phyloP scores from a whole-genome alignment of 2,888 invertebrate species.

The Scaptomyza polygonia region DNA sequence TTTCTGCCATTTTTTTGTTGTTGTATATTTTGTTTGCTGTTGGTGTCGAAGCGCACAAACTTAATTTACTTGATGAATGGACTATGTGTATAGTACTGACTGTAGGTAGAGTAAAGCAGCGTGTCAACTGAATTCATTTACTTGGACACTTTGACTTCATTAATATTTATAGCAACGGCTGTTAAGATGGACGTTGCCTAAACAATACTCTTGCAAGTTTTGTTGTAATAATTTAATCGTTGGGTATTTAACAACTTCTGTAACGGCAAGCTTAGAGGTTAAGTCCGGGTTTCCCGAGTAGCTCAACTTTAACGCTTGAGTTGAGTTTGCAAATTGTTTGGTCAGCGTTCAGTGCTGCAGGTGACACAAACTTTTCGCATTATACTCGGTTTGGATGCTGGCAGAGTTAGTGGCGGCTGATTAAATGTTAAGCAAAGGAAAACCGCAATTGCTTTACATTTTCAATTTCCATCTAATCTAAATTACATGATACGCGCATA shows the following conservation, averaged over 20 bases:
- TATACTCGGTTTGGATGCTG: neutral
- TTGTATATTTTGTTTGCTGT: slow-evolving; percentile 1
- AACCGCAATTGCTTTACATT: slow-evolving; percentile 69
- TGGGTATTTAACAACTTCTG: slow-evolving; percentile 50
- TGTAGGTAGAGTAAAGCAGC: slow-evolving; percentile 15
- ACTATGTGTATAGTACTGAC: slow-evolving; percentile 15
- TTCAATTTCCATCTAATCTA: slow-evolving; percentile 78
- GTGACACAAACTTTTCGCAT: slow-evolving; percentile 21
- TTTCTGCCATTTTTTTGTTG: slow-evolving; percentile 1
- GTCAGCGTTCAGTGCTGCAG: slow-evolving; percentile 32
- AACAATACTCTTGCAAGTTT: slow-evolving; percentile 34
- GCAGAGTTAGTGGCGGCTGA: neutral
- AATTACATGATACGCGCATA: slow-evolving; percentile 79
- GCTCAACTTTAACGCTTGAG: slow-evolving; percentile 31
- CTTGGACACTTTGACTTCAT: slow-evolving; percentile 63
- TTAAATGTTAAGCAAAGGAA: slow-evolving; percentile 5
- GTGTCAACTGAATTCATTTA: slow-evolving; percentile 56
- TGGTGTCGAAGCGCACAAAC: slow-evolving; percentile 26
- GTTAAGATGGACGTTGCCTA: slow-evolving; percentile 6
- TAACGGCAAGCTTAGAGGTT: slow-evolving; percentile 35
- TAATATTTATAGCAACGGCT: slow-evolving; percentile 65
- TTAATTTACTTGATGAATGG: slow-evolving; percentile 71
- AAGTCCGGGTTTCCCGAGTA: slow-evolving; percentile 18
- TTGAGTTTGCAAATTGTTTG: slow-evolving; percentile 55
- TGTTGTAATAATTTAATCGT: slow-evolving; percentile 60